Conservation (phyloP, 2,888 invertebrate genomes). For the Cordylochernes scorpioides region DNA sequence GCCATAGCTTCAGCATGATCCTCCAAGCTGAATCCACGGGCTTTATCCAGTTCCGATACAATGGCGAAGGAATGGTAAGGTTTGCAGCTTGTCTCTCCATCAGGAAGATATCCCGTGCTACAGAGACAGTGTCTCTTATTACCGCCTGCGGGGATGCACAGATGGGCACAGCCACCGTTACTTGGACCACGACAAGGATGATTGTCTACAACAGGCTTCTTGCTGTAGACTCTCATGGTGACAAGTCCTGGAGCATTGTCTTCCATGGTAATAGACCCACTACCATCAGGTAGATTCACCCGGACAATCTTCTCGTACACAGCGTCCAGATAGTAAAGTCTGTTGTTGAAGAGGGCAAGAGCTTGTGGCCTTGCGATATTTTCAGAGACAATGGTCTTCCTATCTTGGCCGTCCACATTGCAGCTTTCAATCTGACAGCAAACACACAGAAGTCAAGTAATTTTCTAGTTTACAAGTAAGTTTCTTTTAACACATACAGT, state of each 20-base stretch:
- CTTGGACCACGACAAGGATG: conserved; percentile 49
- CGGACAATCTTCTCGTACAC: conserved; percentile 62
- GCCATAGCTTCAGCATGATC: conserved; percentile 76
- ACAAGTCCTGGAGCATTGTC: conserved; percentile 38
- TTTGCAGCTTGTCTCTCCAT: conserved; percentile 41
- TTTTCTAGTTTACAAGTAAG: too few relatives aligned
- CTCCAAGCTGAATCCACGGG: conserved; percentile 59
- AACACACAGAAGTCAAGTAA: too few relatives aligned
- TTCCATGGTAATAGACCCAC: conserved; percentile 58
- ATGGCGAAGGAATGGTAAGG: conserved; percentile 70
- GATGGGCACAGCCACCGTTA: conserved; percentile 79
- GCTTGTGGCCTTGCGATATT: conserved; percentile 50
- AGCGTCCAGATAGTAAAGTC: conserved; percentile 63
- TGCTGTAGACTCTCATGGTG: conserved; percentile 61
- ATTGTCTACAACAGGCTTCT: conserved; percentile 39
- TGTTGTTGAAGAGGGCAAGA: conserved; percentile 48
- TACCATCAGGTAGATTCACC: conserved; percentile 50
- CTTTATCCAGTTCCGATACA: conserved; percentile 61
- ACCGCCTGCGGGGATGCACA: conserved; percentile 63
- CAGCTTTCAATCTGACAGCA: conserved; percentile 21
- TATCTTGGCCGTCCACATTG: conserved; percentile 33
- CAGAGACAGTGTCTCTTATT: conserved; percentile 57
- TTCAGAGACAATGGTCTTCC: conserved; percentile 38
- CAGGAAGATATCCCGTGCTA: conserved; percentile 58
- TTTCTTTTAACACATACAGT: too few relatives aligned